Conservation (phyloP, 2,797 vertebrate genomes). For the Sus cebifrons region DNA sequence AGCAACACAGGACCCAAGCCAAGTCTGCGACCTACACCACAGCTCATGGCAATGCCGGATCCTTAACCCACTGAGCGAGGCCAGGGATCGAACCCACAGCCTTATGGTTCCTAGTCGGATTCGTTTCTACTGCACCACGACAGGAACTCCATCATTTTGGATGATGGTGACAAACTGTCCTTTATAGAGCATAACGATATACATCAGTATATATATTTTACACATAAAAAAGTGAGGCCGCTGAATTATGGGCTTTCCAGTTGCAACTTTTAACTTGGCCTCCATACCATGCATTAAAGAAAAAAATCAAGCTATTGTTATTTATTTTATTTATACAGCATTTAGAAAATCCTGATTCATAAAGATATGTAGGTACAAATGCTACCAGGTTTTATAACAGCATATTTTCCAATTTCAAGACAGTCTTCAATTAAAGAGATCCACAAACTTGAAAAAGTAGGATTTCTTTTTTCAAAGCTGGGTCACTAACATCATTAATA, state of each 20-base stretch:
- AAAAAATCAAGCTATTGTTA: neutral
- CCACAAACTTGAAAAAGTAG: conserved; percentile 21
- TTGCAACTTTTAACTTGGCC: conserved; percentile 39
- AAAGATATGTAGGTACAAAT: neutral
- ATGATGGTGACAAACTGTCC: neutral
- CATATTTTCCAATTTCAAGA: neutral
- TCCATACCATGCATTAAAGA: neutral
- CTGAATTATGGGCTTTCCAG: neutral
- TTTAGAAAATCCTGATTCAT: neutral
- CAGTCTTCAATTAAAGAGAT: conserved; percentile 19
- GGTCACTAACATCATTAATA: conserved; percentile 7
- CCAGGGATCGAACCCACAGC: too few relatives aligned
- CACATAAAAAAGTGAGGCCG: neutral
- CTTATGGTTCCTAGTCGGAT: too few relatives aligned
- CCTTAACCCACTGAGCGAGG: too few relatives aligned
- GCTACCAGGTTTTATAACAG: neutral
- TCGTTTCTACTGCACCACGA: too few relatives aligned
- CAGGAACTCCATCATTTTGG: neutral
- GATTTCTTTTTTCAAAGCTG: neutral
- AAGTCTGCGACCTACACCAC: too few relatives aligned
- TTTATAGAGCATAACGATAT: neutral
- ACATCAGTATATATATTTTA: neutral
- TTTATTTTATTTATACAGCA: neutral
- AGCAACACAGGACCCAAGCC: too few relatives aligned
- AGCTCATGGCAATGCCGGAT: too few relatives aligned